Evolutionary conservation across 2,113 vertebrate genomes (phyloP).

Genomic region (Rhabdomys dilectus): DNA sequence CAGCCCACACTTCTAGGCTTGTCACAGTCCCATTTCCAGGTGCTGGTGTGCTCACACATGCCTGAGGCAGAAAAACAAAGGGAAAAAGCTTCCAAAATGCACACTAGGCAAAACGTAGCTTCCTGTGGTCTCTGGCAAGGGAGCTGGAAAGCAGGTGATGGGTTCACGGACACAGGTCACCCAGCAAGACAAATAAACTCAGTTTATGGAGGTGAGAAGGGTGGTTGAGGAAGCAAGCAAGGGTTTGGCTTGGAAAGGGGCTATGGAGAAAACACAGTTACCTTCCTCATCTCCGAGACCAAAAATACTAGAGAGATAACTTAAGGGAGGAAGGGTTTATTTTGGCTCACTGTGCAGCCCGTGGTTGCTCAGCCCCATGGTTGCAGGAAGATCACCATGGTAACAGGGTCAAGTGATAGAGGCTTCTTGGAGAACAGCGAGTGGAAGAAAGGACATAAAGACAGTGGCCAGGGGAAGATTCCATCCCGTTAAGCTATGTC

Average conservation of each 20-base stretch:
- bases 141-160: neutral
- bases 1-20: neutral
- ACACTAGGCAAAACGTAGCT: slow-evolving; percentile 44
- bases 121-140: slow-evolving; percentile 62
- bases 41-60: neutral
- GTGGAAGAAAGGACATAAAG: neutral
- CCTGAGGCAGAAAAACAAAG: slow-evolving; percentile 56
- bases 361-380: neutral
- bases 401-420: neutral
- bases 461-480: neutral
- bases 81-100: neutral
- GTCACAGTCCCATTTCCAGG: neutral
- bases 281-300: neutral
- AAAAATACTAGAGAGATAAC: neutral
- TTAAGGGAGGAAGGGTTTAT: neutral
- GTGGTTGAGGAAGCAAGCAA: slow-evolving; percentile 29
- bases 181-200: slow-evolving; percentile 53
- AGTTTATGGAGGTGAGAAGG: slow-evolving; percentile 25
- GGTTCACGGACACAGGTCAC: neutral
- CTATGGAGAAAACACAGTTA: slow-evolving; percentile 29
- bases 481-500: neutral
- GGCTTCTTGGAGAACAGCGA: neutral
- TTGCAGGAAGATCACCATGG: neutral
- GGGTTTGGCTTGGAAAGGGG: slow-evolving; percentile 17
- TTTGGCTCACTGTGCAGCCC: neutral